A percentile compares a stretch with the other conserved stretches of the same genome.
Conservation (phyloP, 2,888 invertebrate genomes). For the Taphrorychus bicolor region DNA sequence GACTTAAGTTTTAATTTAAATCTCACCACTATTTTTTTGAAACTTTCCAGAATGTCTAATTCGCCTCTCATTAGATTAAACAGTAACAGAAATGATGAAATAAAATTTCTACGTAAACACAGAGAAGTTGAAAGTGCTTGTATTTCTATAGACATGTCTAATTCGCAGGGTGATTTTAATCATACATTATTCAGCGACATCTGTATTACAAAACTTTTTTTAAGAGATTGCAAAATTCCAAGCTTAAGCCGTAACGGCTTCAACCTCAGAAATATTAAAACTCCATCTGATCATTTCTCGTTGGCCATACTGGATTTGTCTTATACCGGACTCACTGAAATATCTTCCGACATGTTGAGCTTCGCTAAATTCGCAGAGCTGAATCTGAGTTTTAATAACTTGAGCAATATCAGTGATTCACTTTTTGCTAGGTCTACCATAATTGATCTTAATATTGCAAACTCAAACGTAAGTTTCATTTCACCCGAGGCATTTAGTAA, state of each 20-base stretch:
- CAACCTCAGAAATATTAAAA: background rate
- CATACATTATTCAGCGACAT: background rate
- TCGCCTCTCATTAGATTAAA: slow-evolving; percentile 13
- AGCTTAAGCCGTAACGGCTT: slow-evolving; percentile 7
- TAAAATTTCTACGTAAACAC: background rate
- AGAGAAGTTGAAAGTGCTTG: slow-evolving; percentile 1
- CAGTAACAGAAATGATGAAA: slow-evolving; percentile 11
- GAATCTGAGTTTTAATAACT: slow-evolving; percentile 23
- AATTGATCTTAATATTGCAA: slow-evolving; percentile 9
- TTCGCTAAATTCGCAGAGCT: background rate
- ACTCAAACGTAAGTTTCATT: slow-evolving; percentile 16
- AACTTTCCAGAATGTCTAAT: background rate
- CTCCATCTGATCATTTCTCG: background rate
- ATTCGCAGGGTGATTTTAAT: slow-evolving; percentile 1
- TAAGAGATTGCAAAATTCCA: slow-evolving; percentile 13
- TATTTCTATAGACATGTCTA: slow-evolving; percentile 14
- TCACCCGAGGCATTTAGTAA: slow-evolving; percentile 11
- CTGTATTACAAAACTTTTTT: background rate
- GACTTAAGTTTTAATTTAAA: slow-evolving; percentile 23
- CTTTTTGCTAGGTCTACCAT: slow-evolving; percentile 14
- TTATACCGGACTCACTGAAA: background rate
- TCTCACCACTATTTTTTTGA: slow-evolving; percentile 6
- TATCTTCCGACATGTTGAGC: background rate
- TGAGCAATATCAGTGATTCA: background rate
- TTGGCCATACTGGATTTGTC: background rate